Percentiles rank a stretch among this genome's conserved stretches.
phyloP scores from a whole-genome alignment of 2,888 invertebrate species.

The Cyclophora punctaria region DNA sequence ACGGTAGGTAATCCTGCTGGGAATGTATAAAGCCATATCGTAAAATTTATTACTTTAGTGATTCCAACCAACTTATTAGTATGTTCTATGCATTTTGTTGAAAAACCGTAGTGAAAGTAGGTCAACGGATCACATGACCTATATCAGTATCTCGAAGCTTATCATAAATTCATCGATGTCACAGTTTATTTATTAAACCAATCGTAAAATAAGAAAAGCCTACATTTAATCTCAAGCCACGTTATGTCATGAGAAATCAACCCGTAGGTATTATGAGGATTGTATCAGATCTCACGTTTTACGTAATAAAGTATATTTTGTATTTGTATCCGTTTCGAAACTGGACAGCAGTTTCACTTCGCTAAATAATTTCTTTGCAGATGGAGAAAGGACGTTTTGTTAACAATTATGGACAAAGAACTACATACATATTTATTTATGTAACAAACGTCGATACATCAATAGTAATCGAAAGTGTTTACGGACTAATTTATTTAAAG shows the following conservation, averaged over 20 bases:
- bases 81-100: conserved; percentile 3
- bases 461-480: no score
- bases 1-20: conserved; percentile 4
- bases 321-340: conserved; percentile 16
- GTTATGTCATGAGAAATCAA: no score
- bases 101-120: conserved; percentile 47
- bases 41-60: conserved; percentile 7
- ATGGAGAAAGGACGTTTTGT: conserved; percentile 15
- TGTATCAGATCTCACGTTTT: conserved; percentile 14
- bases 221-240: conserved; percentile 1
- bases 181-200: conserved; percentile 12
- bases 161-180: conserved; percentile 19
- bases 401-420: conserved; percentile 1
- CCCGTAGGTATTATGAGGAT: conserved; percentile 7
- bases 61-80: conserved; percentile 5
- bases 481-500: no score
- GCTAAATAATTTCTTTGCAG: conserved; percentile 12
- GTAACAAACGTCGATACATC: no score
- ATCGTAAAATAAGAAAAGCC: conserved; percentile 14
- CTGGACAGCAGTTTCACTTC: conserved; percentile 24
- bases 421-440: no score
- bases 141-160: conserved; percentile 22
- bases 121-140: conserved; percentile 32
- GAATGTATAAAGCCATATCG: conserved; percentile 7
- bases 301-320: conserved; percentile 18